Evolutionary conservation across 2,888 invertebrate genomes (phyloP), one percentile per base, ranked within the genome.

Genomic region (Leptinotarsa tumamoca): DNA sequence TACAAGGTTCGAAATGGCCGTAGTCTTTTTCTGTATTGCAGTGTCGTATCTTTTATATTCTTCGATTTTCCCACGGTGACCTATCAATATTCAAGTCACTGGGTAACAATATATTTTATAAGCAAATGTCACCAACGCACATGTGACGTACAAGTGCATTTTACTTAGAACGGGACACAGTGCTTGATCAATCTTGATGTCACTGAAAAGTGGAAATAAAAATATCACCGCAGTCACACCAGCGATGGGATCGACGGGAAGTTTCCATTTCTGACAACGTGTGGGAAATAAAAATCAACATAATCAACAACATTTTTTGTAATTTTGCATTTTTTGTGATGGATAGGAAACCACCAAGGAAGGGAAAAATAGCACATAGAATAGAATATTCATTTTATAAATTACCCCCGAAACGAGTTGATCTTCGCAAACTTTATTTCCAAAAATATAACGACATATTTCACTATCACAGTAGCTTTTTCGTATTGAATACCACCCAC

Each of bases 51-150:
- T 71, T 72, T 70, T 69, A 61, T 33, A 73, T 73, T 71, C 69
- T 72, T 67, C 72, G 77, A 77, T 79, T 81, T 78, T 81, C 80
- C 80, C 80, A 81, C 80, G 80, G 76, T 71, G 73, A 58, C 66
- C 76, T 79, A 81, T 81, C 78, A 80, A 80, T 78, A 81, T 81
- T 81, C 80, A 79, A 76, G 74, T 80, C 79, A 73, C 58, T 74
- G 18, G 72, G 43, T 69, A 67, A 73, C 77, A 72, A 77, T 77
- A 77, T 77, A 77, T 74, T 63, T 74, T 74, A 74, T 77, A 77
- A 77, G 74, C 77, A 77, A 77, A 74, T 77, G 77, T 73, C 74
- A 68, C 71, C 69, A 77, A 61, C 74, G 71, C 63, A 77, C 74
- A 58, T 49, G 70, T 70, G 70, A 70, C 33, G 70, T 70, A 70